Evolutionary conservation across 2,113 vertebrate species (phyloP), one percentile per base, ranked within the genome.

Genomic region (Epinephelus fuscoguttatus): DNA sequence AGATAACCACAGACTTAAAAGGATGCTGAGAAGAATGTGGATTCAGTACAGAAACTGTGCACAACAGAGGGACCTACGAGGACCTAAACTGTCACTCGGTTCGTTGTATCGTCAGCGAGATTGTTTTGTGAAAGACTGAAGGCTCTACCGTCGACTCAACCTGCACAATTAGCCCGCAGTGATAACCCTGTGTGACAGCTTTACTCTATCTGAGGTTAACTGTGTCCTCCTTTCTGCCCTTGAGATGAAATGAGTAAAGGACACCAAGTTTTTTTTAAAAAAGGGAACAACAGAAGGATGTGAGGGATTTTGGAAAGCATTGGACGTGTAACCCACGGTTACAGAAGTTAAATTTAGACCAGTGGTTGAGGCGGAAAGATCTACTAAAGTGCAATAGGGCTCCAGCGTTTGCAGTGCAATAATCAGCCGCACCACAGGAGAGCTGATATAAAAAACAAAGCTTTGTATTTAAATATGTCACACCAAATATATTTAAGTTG

Each of bases 401-500:
- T 91, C 85, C 64, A 67, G 81, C 23, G 13, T 67, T 76, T 61
- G 75, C 87, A 71, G 92, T 84, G 87, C 85, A 88, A 86, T 91
- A 89, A 88, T 86, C 76, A 80, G 91, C 88, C 60, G 45, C 84
- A 61, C 67, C 81, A 76, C 69, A 68, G 6, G 3, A 18, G 62
- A 83, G 78, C 78, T 88, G 81, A 87, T 82, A 45, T 79, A 74
- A 87, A 74, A 87, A 89, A 70, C 62, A 71, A 86, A 87, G 78
- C 77, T 93, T 85, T 92, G 71, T 88, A 79, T 93, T 88, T 82
- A 79, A 89, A 85, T 75, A 71, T 75, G 66, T 90, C 69, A 88
- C 91, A 95, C 93, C 94, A 96, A 94, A 95, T 91, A 93, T 92
- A 90, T 93, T 94, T 92, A 89, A 91, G 86, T 92, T 93, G 61